These are phyloP conservation scores for Potorous gilbertii DNA, from an alignment of 2,797 vertebrate species.

Conservation along the genomic window DNA sequence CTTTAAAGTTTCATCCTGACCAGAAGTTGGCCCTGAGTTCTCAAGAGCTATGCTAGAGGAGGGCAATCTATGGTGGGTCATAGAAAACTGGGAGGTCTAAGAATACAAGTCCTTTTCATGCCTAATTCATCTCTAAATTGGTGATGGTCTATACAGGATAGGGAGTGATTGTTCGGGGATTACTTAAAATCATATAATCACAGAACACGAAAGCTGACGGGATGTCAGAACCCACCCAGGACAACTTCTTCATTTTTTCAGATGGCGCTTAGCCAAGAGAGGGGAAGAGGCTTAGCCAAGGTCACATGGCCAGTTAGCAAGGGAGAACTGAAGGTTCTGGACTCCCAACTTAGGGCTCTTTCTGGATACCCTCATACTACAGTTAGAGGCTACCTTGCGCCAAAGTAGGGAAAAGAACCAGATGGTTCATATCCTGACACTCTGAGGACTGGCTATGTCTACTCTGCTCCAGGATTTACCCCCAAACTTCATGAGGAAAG, in stretches of 20 bases:
- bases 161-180: not conserved
- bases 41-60: not conserved
- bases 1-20: not conserved
- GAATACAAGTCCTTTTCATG: not conserved
- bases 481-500: conserved; percentile 12
- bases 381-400: not conserved
- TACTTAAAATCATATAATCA: not conserved
- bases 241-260: not conserved
- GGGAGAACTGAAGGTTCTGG: not conserved
- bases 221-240: not conserved
- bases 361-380: not conserved
- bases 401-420: not conserved
- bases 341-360: not conserved
- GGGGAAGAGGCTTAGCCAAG: not conserved
- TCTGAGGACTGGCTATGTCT: conserved; percentile 51
- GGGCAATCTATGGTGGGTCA: not conserved
- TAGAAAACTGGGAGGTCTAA: too few relatives aligned
- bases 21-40: not conserved
- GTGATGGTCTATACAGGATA: not conserved
- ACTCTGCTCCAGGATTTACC: not conserved
- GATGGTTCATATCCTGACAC: not conserved
- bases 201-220: not conserved
- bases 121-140: not conserved
- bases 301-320: not conserved
- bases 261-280: not conserved